Evolutionary conservation across 2,888 invertebrate genomes (phyloP).

Genomic region (Leptinotarsa peninsularis): DNA sequence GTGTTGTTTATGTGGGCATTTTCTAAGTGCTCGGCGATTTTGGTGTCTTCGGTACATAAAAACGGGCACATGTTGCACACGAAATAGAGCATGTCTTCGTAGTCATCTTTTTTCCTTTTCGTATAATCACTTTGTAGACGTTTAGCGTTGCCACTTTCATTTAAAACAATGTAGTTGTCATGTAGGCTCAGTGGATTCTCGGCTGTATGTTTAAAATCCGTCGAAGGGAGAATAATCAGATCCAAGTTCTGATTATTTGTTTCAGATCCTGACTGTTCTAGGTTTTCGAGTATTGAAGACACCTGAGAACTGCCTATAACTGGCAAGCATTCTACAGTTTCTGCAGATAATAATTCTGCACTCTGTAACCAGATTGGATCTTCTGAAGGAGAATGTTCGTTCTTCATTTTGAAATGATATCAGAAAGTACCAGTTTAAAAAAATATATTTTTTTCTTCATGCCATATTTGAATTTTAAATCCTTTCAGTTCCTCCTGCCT

Average conservation of each 20-base stretch:
- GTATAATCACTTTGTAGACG: constrained; percentile 29
- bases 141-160: constrained; percentile 50
- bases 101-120: constrained; percentile 49
- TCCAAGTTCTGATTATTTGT: constrained; percentile 56
- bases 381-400: constrained; percentile 50
- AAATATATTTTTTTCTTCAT: no score
- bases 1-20: constrained; percentile 68
- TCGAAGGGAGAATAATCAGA: constrained; percentile 55
- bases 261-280: constrained; percentile 53
- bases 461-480: no score
- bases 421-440: background rate
- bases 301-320: constrained; percentile 61
- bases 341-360: constrained; percentile 57
- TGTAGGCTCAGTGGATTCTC: constrained; percentile 46
- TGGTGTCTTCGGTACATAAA: constrained; percentile 61
- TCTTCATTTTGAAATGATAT: constrained; percentile 53
- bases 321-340: constrained; percentile 62
- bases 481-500: no score
- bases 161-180: constrained; percentile 56
- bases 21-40: constrained; percentile 62
- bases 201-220: constrained; percentile 50
- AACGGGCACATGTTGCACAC: constrained; percentile 64
- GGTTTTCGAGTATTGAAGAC: constrained; percentile 61
- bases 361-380: constrained; percentile 61
- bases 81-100: constrained; percentile 61